Percentiles rank a stretch among this genome's conserved stretches.
Evolutionary conservation across 2,797 vertebrate species (phyloP).

Genomic region (Danio aesculapii): DNA sequence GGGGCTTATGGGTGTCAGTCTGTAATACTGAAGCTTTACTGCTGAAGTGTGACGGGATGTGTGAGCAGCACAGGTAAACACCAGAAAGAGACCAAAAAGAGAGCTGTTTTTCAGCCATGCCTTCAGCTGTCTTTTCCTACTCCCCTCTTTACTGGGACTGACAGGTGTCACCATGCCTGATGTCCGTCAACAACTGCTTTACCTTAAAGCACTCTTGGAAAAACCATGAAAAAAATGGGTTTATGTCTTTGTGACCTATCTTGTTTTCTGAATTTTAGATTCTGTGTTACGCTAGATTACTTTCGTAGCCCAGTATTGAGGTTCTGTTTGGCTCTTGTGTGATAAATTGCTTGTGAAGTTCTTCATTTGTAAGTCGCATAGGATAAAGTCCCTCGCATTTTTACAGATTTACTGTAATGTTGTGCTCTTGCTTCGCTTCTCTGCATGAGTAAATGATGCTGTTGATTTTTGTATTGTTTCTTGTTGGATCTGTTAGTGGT

Average conservation of each 20-base stretch:
- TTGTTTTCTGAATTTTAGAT: background rate
- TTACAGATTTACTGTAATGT: conserved; percentile 8
- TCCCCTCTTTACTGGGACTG: background rate
- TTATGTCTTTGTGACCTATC: too few species aligned
- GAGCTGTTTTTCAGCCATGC: conserved; percentile 20
- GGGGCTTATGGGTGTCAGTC: conserved; percentile 3
- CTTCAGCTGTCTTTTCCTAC: conserved; percentile 7
- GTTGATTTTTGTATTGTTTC: background rate
- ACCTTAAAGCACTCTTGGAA: background rate
- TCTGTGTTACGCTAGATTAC: background rate
- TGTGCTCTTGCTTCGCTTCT: background rate
- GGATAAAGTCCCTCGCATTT: background rate
- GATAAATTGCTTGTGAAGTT: conserved; percentile 4
- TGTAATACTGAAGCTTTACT: conserved; percentile 31
- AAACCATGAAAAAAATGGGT: background rate
- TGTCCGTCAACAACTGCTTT: background rate
- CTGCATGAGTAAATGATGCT: background rate
- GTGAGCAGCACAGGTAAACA: conserved; percentile 53
- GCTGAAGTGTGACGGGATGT: conserved; percentile 37
- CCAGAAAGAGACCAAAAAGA: background rate
- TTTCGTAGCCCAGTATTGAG: background rate
- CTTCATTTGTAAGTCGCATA: background rate
- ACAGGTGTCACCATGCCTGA: conserved; percentile 26
- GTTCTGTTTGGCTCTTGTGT: background rate
- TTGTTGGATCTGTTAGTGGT: background rate